Evolutionary conservation across 2,888 invertebrate species (phyloP).

Genomic region (Perdita meconis): DNA sequence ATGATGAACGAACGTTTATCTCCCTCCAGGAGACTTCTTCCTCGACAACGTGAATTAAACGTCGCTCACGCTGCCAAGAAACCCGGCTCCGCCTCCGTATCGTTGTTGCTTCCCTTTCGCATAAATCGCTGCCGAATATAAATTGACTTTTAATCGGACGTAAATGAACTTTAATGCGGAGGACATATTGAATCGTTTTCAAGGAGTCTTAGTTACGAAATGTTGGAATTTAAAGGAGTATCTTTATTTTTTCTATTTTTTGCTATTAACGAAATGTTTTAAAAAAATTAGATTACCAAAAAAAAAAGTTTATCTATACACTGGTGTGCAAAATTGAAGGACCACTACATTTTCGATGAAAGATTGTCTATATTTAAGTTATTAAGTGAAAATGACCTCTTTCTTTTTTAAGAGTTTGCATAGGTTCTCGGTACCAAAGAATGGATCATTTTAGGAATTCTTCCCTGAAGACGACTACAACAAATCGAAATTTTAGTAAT

Average conservation of each 20-base stretch:
- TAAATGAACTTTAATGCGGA: conserved; percentile 39
- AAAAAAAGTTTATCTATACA: no score
- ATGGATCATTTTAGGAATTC: no score
- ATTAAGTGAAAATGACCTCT: no score
- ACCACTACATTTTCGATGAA: no score
- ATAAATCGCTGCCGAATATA: conserved; percentile 47
- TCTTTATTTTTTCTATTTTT: background rate
- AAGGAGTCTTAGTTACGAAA: conserved; percentile 1
- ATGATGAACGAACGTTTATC: conserved; percentile 38
- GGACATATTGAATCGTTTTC: conserved; percentile 26
- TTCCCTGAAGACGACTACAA: no score
- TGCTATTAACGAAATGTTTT: background rate
- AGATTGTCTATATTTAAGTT: no score
- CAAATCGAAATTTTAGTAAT: no score
- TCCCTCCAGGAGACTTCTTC: conserved; percentile 43
- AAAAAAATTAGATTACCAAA: no score
- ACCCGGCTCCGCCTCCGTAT: conserved; percentile 21
- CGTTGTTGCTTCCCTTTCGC: conserved; percentile 31
- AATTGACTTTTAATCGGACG: conserved; percentile 48
- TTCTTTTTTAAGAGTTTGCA: no score
- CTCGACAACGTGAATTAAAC: conserved; percentile 60
- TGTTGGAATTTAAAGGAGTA: background rate
- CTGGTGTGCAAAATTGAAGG: no score
- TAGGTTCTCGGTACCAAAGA: no score
- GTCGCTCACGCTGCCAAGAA: conserved; percentile 52